Percentiles rank a stretch among this genome's conserved stretches.
Evolutionary conservation across 2,888 invertebrate genomes (phyloP).

Genomic region (Dasysyrphus tricinctus): DNA sequence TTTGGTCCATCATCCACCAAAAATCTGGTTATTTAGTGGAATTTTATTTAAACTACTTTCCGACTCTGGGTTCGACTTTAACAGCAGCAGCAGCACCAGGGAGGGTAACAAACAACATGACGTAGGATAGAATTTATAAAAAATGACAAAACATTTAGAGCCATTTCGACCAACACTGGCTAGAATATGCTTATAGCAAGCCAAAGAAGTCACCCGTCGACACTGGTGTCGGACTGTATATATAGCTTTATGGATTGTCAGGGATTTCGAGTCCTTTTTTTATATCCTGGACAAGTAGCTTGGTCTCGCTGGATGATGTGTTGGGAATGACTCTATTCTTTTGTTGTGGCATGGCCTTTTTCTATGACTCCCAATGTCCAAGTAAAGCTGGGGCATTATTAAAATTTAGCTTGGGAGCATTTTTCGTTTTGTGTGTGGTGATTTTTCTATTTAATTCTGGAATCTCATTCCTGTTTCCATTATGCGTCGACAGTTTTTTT

Average conservation of each 20-base stretch:
- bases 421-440: conserved; percentile 43
- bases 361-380: conserved; percentile 55
- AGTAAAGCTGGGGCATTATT: conserved; percentile 59
- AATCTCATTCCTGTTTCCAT: conserved; percentile 38
- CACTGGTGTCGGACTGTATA: conserved; percentile 36
- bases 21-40: conserved; percentile 74
- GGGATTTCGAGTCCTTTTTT: conserved; percentile 54
- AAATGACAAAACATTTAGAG: conserved; percentile 65
- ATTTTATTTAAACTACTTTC: conserved; percentile 74
- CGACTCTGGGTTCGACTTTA: not conserved
- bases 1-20: conserved; percentile 70
- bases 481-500: conserved; percentile 50
- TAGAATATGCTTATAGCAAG: not conserved
- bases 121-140: conserved; percentile 42
- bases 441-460: conserved; percentile 60
- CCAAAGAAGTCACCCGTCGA: conserved; percentile 35
- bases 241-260: conserved; percentile 52
- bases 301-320: conserved; percentile 27
- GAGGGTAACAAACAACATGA: conserved; percentile 6
- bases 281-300: conserved; percentile 26
- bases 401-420: conserved; percentile 50
- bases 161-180: conserved; percentile 14
- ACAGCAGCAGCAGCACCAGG: not conserved
- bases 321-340: conserved; percentile 46
- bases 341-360: conserved; percentile 61